Evolutionary conservation across 2,888 invertebrate species (phyloP).

Genomic region (Leucophenga maculata): DNA sequence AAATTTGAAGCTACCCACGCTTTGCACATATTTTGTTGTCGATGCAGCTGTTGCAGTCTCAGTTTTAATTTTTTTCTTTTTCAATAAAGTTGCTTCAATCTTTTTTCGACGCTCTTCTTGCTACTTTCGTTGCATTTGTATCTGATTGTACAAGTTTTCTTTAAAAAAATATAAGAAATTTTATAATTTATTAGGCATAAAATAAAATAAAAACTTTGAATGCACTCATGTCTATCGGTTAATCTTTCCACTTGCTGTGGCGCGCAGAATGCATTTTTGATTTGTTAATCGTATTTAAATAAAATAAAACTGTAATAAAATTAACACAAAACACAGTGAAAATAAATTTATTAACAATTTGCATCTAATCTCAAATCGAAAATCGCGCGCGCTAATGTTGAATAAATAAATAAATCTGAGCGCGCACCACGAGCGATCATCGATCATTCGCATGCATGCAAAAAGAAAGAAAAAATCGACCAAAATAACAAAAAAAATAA

Average conservation of each 20-base stretch:
- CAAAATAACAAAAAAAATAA: no score
- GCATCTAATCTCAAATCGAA: not conserved
- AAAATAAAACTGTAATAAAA: no score
- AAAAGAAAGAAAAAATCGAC: constrained; percentile 24
- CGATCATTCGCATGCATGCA: constrained; percentile 55
- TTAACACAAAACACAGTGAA: not conserved
- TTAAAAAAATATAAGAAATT: no score
- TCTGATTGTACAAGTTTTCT: no score
- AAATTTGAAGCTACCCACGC: no score
- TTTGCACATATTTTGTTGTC: no score
- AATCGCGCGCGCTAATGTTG: constrained; percentile 4
- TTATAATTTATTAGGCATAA: not conserved
- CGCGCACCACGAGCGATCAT: constrained; percentile 65
- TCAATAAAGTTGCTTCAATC: no score
- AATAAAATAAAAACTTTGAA: not conserved
- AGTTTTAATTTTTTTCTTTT: no score
- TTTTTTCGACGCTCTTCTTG: no score
- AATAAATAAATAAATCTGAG: constrained; percentile 57
- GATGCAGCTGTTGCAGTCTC: no score
- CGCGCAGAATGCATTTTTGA: not conserved
- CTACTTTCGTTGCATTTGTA: no score
- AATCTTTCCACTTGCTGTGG: no score
- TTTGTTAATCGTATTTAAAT: not conserved
- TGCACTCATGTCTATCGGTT: not conserved
- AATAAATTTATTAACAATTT: not conserved